A percentile compares a stretch with the other conserved stretches of the same genome.
These are phyloP conservation scores for Aphelenchoides bicaudatus DNA, from an alignment of 2,888 invertebrate species.

Conservation along the genomic window DNA sequence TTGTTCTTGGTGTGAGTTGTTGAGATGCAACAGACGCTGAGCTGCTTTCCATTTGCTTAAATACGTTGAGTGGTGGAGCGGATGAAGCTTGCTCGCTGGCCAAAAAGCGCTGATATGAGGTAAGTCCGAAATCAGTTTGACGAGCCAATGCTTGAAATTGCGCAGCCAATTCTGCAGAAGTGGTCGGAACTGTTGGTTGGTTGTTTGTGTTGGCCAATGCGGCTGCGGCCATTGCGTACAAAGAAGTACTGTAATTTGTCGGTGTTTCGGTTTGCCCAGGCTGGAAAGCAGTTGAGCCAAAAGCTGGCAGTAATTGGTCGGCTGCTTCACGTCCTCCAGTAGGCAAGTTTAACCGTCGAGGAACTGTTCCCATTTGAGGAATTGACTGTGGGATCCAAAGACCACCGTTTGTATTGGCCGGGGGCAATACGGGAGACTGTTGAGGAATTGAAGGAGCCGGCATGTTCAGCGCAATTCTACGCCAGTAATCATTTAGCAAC, in stretches of 20 bases:
- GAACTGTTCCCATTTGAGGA: conserved; percentile 59
- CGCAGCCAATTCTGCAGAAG: conserved; percentile 10
- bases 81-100: conserved; percentile 1
- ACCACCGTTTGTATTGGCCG: conserved; percentile 23
- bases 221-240: conserved; percentile 24
- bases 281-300: conserved; percentile 55
- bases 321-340: conserved; percentile 61
- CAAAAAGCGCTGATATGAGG: neutral
- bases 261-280: neutral
- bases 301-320: conserved; percentile 64
- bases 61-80: neutral
- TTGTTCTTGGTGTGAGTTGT: neutral
- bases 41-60: neutral
- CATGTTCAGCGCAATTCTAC: conserved; percentile 9
- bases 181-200: neutral
- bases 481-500: conserved; percentile 28
- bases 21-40: neutral
- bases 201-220: conserved; percentile 4
- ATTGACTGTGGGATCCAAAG: conserved; percentile 43
- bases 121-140: conserved; percentile 6
- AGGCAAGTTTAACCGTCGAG: conserved; percentile 47
- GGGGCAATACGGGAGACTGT: conserved; percentile 29
- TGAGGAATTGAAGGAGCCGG: conserved; percentile 10
- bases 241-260: conserved; percentile 5
- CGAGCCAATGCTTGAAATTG: neutral